Percentiles rank a stretch among this genome's conserved stretches.
Evolutionary conservation across 2,113 vertebrate species (phyloP).

Genomic region (Xiphorhynchus elegans): DNA sequence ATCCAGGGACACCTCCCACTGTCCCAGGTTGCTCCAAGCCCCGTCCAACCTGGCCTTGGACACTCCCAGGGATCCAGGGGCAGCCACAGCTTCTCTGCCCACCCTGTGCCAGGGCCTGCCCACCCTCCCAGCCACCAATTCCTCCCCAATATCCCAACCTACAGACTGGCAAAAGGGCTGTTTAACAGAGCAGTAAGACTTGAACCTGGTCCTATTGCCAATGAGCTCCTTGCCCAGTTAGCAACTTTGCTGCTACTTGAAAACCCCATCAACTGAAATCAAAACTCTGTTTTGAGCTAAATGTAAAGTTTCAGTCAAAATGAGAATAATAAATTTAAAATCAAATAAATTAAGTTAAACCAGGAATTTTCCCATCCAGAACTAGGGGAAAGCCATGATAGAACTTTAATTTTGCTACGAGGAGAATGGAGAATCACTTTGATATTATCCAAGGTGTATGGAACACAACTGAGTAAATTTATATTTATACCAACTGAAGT

Average conservation of each 20-base stretch:
- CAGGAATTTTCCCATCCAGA: background rate
- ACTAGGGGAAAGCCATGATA: background rate
- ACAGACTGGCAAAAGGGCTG: rapidly evolving
- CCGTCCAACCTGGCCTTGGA: background rate
- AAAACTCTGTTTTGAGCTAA: background rate
- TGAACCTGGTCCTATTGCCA: background rate
- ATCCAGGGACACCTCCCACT: background rate
- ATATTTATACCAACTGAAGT: rapidly evolving
- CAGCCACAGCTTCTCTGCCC: background rate
- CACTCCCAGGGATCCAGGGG: background rate
- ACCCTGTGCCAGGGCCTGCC: background rate
- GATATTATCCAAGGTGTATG: background rate
- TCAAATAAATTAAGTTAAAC: background rate
- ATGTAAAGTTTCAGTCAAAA: background rate
- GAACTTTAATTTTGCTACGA: background rate
- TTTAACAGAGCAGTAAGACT: background rate
- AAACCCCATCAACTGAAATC: background rate
- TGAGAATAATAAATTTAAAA: background rate
- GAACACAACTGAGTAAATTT: background rate
- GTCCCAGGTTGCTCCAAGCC: background rate
- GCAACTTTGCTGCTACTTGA: rapidly evolving
- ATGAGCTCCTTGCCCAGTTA: background rate
- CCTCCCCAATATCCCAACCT: background rate
- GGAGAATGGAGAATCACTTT: background rate
- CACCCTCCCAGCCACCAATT: background rate